Base-by-base conservation (phyloP, 2,113 vertebrate species). In the Odocoileus virginianus region DNA sequence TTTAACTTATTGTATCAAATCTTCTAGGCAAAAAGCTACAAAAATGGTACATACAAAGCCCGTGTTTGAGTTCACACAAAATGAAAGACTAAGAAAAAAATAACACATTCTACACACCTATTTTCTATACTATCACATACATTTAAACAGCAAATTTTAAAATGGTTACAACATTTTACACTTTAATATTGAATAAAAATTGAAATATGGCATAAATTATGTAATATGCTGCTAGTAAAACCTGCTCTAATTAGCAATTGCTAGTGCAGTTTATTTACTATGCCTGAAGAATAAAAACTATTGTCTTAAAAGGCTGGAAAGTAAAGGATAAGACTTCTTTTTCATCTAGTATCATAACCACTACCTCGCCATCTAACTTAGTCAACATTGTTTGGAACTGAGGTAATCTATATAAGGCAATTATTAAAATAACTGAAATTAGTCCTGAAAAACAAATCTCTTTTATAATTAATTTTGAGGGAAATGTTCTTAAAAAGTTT, bases 1-100 rank as follows among this genome's bases (percentile, higher is more conserved):
- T 64, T 94, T 94, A 97, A 97, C 27, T 79, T 33, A 93, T 81
- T 89, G 45, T 60, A 12, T 89, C 57, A 81, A 91, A 91, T 84
- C 28, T 58, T 61, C 33, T 6, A 87, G n/a, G 11, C 30, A 67
- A 83, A 97, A 92, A 76, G 21, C 19, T 45, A 91, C 3, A 83
- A 84, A 55, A 94, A 71, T 27, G 11, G 43, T 78, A 60, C 45
- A 94, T n/a, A 93, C 11, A 82, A 97, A 95, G 21, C 82, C 25
- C 11, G 7, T 76, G 4, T 58, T 52, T 90, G 93, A 96, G 78
- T 58, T 91, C 30, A 96, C 9, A 93, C 36, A 94, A 96, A 85
- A 79, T 61, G 0, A 92, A 92, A 97, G 40, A 67, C 23, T 52
- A 81, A 58, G 11, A 67, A 92, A 74, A 94, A 92, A 84, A 87